Percentiles rank a stretch among this genome's conserved stretches.
phyloP scores from a whole-genome alignment of 2,797 vertebrate species.

The Cottoperca gobio region DNA sequence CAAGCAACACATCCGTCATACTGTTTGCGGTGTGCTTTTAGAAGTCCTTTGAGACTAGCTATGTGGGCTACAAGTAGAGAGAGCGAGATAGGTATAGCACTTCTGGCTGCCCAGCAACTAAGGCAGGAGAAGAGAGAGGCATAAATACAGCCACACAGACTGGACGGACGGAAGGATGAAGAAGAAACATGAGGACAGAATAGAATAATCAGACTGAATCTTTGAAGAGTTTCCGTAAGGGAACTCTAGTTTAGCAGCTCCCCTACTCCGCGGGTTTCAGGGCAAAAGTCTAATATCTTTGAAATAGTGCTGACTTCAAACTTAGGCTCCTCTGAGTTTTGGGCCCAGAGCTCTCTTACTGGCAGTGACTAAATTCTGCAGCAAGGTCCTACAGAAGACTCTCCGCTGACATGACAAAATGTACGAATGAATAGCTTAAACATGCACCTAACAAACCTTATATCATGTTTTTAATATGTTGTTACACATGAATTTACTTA shows the following conservation, averaged over 20 bases:
- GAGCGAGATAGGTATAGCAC: constrained; percentile 2
- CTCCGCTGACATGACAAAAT: constrained; percentile 37
- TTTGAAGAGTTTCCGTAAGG: constrained; percentile 30
- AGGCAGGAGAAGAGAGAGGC: constrained; percentile 4
- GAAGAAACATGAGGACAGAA: constrained; percentile 5
- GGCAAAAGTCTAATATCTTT: constrained; percentile 56
- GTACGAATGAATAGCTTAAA: constrained; percentile 9
- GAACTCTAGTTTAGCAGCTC: constrained; percentile 28
- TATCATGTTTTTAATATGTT: constrained; percentile 17
- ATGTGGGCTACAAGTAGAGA: constrained; percentile 29
- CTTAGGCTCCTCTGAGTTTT: constrained; percentile 36
- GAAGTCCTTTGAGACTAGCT: constrained; percentile 65
- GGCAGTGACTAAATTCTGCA: constrained; percentile 41
- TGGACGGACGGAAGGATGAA: background rate
- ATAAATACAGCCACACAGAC: background rate
- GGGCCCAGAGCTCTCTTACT: constrained; percentile 37
- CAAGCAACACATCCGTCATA: constrained; percentile 68
- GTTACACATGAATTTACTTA: constrained; percentile 12
- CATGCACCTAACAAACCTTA: constrained; percentile 32
- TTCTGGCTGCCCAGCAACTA: constrained; percentile 46
- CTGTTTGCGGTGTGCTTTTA: constrained; percentile 71
- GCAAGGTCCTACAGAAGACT: constrained; percentile 36
- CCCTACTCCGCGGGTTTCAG: constrained; percentile 13
- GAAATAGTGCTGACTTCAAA: constrained; percentile 60
- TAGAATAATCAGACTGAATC: constrained; percentile 42